Evolutionary conservation across 1,140 invertebrate species (phyloP).

Genomic region (Dreissena rostriformis): DNA sequence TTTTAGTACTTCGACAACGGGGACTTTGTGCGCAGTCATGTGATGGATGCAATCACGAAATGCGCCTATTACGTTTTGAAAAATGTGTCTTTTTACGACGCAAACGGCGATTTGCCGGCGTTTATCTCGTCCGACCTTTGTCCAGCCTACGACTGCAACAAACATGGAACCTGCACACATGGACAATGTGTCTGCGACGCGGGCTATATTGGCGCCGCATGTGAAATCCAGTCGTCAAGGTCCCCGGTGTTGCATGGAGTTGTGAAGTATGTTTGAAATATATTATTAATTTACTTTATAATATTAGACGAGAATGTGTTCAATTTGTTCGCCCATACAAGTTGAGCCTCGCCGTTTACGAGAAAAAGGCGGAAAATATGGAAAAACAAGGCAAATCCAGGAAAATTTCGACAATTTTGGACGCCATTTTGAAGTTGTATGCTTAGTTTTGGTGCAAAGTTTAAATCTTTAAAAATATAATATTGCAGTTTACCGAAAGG

Average conservation of each 20-base stretch:
- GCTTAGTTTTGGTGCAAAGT: no score
- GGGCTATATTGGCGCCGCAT: conserved; percentile 24
- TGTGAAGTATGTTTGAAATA: conserved; percentile 22
- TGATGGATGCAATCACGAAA: conserved; percentile 1
- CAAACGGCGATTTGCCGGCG: conserved; percentile 9
- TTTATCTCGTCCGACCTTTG: conserved; percentile 39
- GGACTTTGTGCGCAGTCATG: not conserved
- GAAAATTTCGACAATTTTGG: no score
- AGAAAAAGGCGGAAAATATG: no score
- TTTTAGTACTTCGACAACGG: conserved; percentile 44
- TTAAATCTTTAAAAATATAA: no score
- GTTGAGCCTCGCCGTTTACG: no score
- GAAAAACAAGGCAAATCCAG: no score
- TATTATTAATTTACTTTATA: no score
- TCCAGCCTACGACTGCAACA: conserved; percentile 23
- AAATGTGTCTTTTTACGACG: conserved; percentile 20
- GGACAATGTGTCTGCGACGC: conserved; percentile 23
- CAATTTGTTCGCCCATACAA: no score
- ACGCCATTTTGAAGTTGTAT: no score
- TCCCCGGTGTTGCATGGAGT: conserved; percentile 31
- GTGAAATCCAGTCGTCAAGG: conserved; percentile 12
- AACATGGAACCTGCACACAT: not conserved
- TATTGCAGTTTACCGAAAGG: no score
- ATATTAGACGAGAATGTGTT: no score
- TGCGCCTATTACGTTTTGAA: not conserved